Percentiles rank a stretch among this genome's conserved stretches.
Evolutionary conservation across 1,140 invertebrate species (phyloP).

Genomic region (Probaryconus sp.): DNA sequence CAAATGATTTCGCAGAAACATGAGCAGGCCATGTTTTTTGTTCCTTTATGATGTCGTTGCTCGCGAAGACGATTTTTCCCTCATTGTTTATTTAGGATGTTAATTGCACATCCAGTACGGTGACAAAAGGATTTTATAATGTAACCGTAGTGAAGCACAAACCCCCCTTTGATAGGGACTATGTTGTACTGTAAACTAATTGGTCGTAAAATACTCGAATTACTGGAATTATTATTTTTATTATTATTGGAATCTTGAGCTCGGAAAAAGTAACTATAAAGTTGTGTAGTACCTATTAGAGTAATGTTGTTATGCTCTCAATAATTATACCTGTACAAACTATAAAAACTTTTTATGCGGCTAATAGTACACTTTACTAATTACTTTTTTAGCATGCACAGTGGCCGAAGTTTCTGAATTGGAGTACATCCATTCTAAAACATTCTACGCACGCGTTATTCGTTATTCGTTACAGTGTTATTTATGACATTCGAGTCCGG

Average conservation of each 20-base stretch:
- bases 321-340: conserved; percentile 58
- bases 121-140: conserved; percentile 52
- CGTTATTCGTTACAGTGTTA: neutral
- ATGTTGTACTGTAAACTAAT: conserved; percentile 52
- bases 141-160: conserved; percentile 49
- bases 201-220: conserved; percentile 56
- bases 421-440: conserved; percentile 30
- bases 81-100: too few relatives aligned
- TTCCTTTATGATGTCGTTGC: conserved; percentile 25
- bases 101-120: conserved; percentile 49
- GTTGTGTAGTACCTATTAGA: conserved; percentile 56
- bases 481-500: too few relatives aligned
- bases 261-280: conserved; percentile 59
- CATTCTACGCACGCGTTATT: neutral
- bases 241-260: conserved; percentile 57
- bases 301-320: conserved; percentile 59
- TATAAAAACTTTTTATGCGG: conserved; percentile 59
- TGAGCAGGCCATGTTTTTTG: too few relatives aligned
- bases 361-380: conserved; percentile 58
- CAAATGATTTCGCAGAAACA: too few relatives aligned
- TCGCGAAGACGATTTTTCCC: too few relatives aligned
- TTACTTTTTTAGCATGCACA: conserved; percentile 54
- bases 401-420: conserved; percentile 19
- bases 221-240: conserved; percentile 59
- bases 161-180: conserved; percentile 36